Evolutionary conservation across 2,888 invertebrate genomes (phyloP), one percentile per base, ranked within the genome.

Genomic region (Bedellia somnulentella): DNA sequence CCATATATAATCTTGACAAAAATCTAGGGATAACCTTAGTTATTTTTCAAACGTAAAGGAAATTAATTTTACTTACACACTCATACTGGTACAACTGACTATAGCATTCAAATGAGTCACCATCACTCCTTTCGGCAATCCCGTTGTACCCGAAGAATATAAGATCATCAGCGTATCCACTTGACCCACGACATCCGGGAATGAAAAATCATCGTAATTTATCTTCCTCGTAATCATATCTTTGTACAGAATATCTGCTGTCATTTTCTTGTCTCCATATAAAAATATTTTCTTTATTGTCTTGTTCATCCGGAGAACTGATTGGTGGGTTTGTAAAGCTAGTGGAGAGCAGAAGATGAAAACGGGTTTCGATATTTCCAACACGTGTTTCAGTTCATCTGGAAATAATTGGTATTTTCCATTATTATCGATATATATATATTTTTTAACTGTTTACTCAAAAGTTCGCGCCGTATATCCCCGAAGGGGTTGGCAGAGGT

Each of bases 81-180:
- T 45, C 64, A 64, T 51, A 8, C 18, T 30, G 35, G 40, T 51
- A 43, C 0, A 44, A 37, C 24, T 5, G 2, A 45, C 30, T 0
- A 68, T 32, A 0, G 57, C 38, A 39, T 62, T 68, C 0, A 52
- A 31, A 39, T 71, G 70, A 0, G 67, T 55, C 12, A 57, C 15
- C 54, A 63, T 53, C 0, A 70, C 71, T 2, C 68, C 71, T 38
- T 71, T 71, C 0, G 68, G 60, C 27, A 70, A 5, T 0, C 71
- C 70, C 1, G 70, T 70, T 0, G 71, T 71, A 0, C 71, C 71
- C 2, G 70, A 71, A 0, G 71, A 71, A 33, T 67, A 70, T 15
- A 68, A 25, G 10, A 71, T 47, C 6, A 62, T 44, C 5, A 52
- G 21, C 0, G 52, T 43, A 15, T 70, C 70, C 0, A 30, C 41